Conservation (phyloP, 2,888 invertebrate genomes). For the Protonemura montana region DNA sequence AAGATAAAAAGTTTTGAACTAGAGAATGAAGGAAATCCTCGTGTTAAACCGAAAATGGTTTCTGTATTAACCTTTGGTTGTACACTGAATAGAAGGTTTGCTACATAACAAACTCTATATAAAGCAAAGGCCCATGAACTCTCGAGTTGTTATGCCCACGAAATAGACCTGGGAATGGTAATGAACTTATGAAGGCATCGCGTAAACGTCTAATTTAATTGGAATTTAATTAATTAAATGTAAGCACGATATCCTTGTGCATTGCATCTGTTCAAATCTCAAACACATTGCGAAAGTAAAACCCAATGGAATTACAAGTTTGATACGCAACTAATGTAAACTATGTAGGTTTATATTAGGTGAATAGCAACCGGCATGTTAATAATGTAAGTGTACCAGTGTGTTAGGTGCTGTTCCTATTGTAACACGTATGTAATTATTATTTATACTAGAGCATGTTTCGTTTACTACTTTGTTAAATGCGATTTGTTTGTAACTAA, state of each 20-base stretch:
- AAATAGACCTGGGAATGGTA: background rate
- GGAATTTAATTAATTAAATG: conserved; percentile 38
- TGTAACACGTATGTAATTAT: conserved; percentile 13
- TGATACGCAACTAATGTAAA: background rate
- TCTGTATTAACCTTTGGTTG: background rate
- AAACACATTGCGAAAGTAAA: background rate
- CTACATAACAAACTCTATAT: background rate
- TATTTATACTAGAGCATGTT: background rate
- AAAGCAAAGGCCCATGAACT: background rate
- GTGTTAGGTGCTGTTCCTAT: background rate
- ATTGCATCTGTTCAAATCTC: conserved; percentile 19
- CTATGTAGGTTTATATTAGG: background rate
- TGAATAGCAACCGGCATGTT: background rate
- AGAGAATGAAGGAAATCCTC: background rate
- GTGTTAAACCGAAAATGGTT: background rate
- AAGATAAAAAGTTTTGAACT: background rate
- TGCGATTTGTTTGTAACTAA: conserved; percentile 14
- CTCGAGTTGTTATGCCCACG: background rate
- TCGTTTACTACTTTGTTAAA: conserved; percentile 13
- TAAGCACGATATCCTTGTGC: conserved; percentile 28
- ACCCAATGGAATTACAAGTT: conserved; percentile 37
- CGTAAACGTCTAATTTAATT: conserved; percentile 37
- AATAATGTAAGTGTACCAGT: background rate
- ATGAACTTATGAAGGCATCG: conserved; percentile 26
- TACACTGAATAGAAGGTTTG: background rate